Conservation (phyloP, 2,113 vertebrate species). For the Apteryx mantelli region DNA sequence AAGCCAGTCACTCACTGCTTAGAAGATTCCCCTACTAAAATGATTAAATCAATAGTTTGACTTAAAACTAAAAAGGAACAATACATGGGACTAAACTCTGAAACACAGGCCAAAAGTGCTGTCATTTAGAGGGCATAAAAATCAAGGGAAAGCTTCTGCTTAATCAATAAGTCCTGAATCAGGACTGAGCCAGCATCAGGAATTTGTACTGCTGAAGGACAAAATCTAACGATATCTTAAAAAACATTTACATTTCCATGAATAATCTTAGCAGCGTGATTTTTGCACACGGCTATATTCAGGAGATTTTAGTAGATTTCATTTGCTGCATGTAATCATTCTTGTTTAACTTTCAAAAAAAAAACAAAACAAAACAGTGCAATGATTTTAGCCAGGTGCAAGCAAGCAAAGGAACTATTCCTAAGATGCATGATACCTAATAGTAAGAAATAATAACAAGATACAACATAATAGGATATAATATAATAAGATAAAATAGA, state of each 20-base stretch:
- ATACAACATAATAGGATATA: no score
- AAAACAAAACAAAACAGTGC: neutral
- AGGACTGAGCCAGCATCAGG: neutral
- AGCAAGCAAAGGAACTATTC: neutral
- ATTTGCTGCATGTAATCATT: neutral
- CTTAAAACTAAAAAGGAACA: neutral
- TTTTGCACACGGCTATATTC: neutral
- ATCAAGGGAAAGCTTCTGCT: neutral
- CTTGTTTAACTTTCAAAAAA: neutral
- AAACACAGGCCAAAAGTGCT: neutral
- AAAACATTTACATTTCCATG: neutral
- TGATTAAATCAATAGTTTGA: neutral
- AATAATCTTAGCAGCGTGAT: neutral
- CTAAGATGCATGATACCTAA: neutral
- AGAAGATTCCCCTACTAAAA: neutral
- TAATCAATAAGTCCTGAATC: neutral
- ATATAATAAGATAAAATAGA: neutral
- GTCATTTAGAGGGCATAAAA: neutral
- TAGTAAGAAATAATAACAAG: neutral
- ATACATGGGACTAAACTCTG: neutral
- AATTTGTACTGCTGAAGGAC: neutral
- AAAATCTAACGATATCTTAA: neutral
- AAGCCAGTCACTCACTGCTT: neutral
- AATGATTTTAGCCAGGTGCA: neutral
- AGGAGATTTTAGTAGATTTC: neutral